Evolutionary conservation across 37 sponge, comb jelly and placozoan species (phyloP).

Genomic region (Chondrosia reniformis): DNA sequence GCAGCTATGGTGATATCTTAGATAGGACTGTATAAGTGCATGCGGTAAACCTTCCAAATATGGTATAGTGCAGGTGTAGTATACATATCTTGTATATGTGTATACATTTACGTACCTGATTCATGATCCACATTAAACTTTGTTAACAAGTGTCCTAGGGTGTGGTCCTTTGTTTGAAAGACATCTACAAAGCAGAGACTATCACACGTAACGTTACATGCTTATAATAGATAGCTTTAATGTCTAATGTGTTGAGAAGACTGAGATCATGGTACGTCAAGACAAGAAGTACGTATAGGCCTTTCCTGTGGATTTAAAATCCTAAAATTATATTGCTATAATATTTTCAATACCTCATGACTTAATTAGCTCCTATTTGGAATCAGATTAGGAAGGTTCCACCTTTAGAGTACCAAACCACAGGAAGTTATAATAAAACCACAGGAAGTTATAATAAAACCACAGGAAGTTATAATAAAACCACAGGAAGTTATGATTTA

Average conservation of each 20-base stretch:
- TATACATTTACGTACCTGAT: neutral
- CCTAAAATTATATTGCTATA: too few relatives aligned
- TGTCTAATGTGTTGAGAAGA: neutral
- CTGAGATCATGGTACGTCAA: neutral
- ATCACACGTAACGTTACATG: neutral
- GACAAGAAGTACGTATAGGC: too few relatives aligned
- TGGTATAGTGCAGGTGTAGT: neutral
- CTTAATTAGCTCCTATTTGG: too few relatives aligned
- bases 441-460: too few relatives aligned
- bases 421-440: too few relatives aligned
- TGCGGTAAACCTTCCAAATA: neutral
- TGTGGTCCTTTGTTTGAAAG: neutral
- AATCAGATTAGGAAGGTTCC: too few relatives aligned
- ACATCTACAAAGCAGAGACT: neutral
- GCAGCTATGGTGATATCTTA: too few relatives aligned
- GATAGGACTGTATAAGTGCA: too few relatives aligned
- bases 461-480: neutral
- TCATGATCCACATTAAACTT: slow-evolving; percentile 14
- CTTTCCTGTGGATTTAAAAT: too few relatives aligned
- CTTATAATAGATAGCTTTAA: neutral
- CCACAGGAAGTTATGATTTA: neutral
- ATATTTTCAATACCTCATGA: too few relatives aligned
- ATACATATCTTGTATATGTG: neutral
- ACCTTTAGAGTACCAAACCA: too few relatives aligned
- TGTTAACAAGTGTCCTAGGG: slow-evolving; percentile 10